Base-by-base conservation (phyloP, 2,888 invertebrate species). In the Tetrapedia diversipes region DNA sequence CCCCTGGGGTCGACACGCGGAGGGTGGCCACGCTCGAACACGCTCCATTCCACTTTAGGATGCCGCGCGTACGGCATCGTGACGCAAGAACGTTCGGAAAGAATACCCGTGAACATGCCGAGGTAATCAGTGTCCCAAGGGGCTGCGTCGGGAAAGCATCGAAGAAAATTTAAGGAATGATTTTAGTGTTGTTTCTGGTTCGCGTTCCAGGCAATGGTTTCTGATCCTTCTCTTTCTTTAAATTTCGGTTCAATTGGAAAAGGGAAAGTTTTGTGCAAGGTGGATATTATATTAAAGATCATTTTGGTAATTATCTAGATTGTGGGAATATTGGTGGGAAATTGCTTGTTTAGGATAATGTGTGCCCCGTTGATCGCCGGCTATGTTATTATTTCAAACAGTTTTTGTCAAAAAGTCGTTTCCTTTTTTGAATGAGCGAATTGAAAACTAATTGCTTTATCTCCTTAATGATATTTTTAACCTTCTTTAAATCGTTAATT, bases 1-100 rank as follows among this genome's bases (percentile, higher is more conserved):
- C 65, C 53, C 24, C 11, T 61, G 47, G 10, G 27, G 41, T 22
- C 39, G 27, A 24, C n/a, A n/a, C 57, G 29, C 11, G 11, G 51
- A 51, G 53, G 70, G 63, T 49, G 34, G 49, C 19, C 43, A 49
- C 59, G 11, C 22, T 49, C 59, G 51, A 29, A 32, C 37, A 34
- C 63, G 57, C 24, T 53, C 29, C 56, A 57, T 41, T 54, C 47
- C 43, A 32, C 24, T 19, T 49, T 22, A n/a, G 41, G 64, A 79
- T 67, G 67, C 37, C 47, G 70, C 22, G 22, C 47, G 45, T 24
- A 39, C 14, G 43, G 32, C 45, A 45, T 67, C 59, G 16, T 41
- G 49, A 54, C 29, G 41, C 47, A 27, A 29, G 22, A 24, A 37
- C 66, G 37, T 29, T 49, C 43, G n/a, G 32, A 41, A 60, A 51